Evolutionary conservation across 2,113 vertebrate species (phyloP).

Genomic region (Coptodon bakossiorum): DNA sequence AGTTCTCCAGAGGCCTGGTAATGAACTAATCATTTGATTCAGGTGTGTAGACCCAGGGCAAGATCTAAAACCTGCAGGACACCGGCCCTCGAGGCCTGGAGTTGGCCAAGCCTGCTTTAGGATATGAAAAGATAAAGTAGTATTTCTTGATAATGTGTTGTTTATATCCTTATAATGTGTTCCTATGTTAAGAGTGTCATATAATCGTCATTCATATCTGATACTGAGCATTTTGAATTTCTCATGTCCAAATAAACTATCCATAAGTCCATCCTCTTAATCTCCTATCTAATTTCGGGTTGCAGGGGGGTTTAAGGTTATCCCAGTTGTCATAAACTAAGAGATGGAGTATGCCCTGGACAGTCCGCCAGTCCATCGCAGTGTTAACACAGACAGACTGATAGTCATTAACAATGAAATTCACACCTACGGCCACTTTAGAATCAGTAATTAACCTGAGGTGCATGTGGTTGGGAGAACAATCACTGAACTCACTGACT

Average conservation of each 20-base stretch:
- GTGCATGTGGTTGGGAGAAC: not conserved
- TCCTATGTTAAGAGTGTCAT: not conserved
- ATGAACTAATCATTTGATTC: not conserved
- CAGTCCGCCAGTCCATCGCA: fast-evolving
- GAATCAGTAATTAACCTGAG: not conserved
- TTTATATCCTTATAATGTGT: not conserved
- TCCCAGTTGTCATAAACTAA: not conserved
- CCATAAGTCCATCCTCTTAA: not conserved
- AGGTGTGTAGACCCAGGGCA: not conserved
- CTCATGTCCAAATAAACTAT: not conserved
- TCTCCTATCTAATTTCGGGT: not conserved
- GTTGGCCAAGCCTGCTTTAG: not conserved
- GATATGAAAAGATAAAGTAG: not conserved
- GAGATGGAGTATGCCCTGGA: not conserved
- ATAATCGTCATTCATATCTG: not conserved
- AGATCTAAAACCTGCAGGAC: not conserved
- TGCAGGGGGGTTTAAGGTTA: not conserved
- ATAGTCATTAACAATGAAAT: not conserved
- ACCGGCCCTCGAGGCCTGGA: not conserved
- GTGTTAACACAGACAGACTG: not conserved
- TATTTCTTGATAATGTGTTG: not conserved
- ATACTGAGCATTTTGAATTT: not conserved
- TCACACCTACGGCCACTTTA: not conserved
- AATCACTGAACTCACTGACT: not conserved
- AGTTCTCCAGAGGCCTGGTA: not conserved